These are phyloP conservation scores for Crotophaga sulcirostris DNA, from an alignment of 2,113 vertebrate species.

Conservation along the genomic window DNA sequence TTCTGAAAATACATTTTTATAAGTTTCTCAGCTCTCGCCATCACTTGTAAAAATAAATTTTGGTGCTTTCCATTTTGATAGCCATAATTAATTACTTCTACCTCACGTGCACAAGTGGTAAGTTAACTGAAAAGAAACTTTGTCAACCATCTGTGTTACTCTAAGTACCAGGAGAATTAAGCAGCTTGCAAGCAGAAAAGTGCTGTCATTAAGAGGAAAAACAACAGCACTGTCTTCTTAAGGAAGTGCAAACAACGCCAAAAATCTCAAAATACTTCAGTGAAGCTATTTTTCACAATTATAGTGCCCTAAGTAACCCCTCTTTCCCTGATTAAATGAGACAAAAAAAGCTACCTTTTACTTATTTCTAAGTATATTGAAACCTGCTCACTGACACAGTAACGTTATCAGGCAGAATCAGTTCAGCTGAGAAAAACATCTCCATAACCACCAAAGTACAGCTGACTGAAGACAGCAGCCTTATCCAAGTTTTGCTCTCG, in stretches of 20 bases:
- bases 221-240: background rate
- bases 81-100: background rate
- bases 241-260: background rate
- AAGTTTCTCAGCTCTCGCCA: background rate
- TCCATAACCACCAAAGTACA: background rate
- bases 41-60: background rate
- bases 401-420: background rate
- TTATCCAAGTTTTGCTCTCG: conserved; percentile 14
- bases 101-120: background rate
- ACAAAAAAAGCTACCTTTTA: background rate
- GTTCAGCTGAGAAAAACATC: background rate
- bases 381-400: background rate
- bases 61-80: background rate
- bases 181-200: background rate
- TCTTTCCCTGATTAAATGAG: background rate
- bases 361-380: background rate
- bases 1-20: background rate
- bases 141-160: accelerated
- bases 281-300: background rate
- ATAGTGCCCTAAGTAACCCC: background rate
- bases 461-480: background rate
- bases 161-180: background rate
- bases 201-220: background rate
- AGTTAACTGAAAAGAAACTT: background rate
- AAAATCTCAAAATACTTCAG: background rate